Base-by-base conservation (phyloP, 1,140 invertebrate genomes). In the Orchestia grillus region DNA sequence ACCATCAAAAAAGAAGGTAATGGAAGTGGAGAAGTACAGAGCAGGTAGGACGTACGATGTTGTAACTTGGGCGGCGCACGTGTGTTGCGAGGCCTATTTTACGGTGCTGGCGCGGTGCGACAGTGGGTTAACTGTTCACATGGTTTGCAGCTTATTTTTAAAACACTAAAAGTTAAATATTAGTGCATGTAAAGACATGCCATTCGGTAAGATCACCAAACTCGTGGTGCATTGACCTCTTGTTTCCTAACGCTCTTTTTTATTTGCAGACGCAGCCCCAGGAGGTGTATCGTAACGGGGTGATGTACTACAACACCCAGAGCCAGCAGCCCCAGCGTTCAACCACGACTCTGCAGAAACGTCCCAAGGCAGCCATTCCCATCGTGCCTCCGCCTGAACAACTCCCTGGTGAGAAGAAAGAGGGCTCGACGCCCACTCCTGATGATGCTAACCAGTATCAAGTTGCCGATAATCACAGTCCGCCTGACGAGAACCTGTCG, bases 291-390 rank as follows among this genome's bases (percentile, higher is more conserved):
- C 98, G 98, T 96, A 98, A 98, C 87, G 98, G 98, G n/a, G 97
- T 97, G 47, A 98, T 98, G 57, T 98, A 98, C 97, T 98, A 97
- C 97, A 98, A 97, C 97, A 98, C 97, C 97, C 98, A 97, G 96
- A 97, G 96, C 96, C 97, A 98, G 96, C 97, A 97, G 90, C 96
- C 96, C 28, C 97, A 95, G 96, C 97, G 97, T 97, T 96, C 96
- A 44, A 97, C 96, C 28, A 97, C 97, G 40, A 96, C 97, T 44
- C 97, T 97, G 28, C 97, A 97, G 47, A 97, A 98, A 96, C 97
- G 98, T 96, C 98, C 98, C 40, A 98, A 98, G 97, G 97, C 97
- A 41, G 98, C 98, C 19, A 98, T 98, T 97, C 98, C 98, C 44
- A 98, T 98, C 96, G 97, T 98, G 44, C 98, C 98, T 87, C 98